phyloP scores from a whole-genome alignment of 2,888 invertebrate genomes.

The Ichneumoninae sp. region DNA sequence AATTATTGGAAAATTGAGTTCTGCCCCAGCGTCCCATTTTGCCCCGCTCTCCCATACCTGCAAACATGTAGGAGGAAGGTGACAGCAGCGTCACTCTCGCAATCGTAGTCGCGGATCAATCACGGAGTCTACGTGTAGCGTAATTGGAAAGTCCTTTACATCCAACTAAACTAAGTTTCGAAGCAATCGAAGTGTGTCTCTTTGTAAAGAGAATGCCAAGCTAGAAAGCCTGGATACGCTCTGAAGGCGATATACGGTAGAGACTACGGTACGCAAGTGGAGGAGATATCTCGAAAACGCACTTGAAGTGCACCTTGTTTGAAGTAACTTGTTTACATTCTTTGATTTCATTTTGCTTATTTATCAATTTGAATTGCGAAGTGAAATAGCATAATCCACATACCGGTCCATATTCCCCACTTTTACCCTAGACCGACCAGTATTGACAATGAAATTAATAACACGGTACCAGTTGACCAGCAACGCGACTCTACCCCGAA shows the following conservation, averaged over 20 bases:
- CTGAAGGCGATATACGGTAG: constrained; percentile 64
- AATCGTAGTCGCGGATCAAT: constrained; percentile 82
- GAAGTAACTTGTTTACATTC: no score
- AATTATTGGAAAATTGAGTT: no score
- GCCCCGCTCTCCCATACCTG: not conserved
- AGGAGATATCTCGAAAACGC: not conserved
- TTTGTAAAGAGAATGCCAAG: constrained; percentile 75
- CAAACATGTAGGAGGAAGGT: constrained; percentile 10
- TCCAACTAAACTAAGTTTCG: constrained; percentile 83
- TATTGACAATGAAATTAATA: no score
- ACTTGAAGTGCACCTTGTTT: no score
- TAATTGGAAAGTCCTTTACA: constrained; percentile 83
- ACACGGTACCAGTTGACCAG: no score
- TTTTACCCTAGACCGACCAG: no score
- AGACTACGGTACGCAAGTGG: constrained; percentile 22
- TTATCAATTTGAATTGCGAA: no score
- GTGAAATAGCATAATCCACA: no score
- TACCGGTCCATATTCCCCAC: no score
- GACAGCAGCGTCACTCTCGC: constrained; percentile 70
- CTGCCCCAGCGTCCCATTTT: no score
- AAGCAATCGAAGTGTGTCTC: constrained; percentile 84
- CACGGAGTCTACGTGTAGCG: constrained; percentile 79
- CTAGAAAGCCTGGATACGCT: constrained; percentile 60
- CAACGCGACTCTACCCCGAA: no score
- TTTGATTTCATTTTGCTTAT: no score